Conservation (phyloP, 2,888 invertebrate genomes). For the Resseliella maxima region DNA sequence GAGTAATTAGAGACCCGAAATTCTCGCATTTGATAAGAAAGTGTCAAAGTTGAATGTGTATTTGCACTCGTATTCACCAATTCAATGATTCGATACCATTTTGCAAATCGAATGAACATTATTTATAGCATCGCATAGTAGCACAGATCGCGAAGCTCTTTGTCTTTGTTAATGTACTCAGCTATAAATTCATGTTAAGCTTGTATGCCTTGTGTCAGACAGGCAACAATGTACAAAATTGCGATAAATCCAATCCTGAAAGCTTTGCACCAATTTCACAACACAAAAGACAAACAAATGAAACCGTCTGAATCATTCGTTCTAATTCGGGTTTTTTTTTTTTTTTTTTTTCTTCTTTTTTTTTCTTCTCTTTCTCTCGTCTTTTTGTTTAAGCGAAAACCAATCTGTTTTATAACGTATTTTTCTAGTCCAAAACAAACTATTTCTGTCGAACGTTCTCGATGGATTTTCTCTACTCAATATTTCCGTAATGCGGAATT, state of each 20-base stretch:
- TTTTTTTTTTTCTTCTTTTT: not conserved
- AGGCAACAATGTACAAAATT: too few species aligned
- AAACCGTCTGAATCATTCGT: not conserved
- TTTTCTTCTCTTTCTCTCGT: not conserved
- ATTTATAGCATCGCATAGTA: not conserved
- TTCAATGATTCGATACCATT: not conserved
- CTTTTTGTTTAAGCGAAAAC: not conserved
- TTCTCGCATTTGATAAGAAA: not conserved
- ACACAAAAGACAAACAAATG: constrained; percentile 8
- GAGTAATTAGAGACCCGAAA: not conserved
- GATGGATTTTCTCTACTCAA: not conserved
- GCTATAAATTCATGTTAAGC: constrained; percentile 31
- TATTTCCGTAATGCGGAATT: constrained; percentile 15
- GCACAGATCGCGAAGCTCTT: not conserved
- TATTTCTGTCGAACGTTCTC: not conserved
- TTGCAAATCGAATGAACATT: not conserved
- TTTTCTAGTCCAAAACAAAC: not conserved
- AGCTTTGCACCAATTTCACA: not conserved
- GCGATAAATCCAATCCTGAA: too few species aligned
- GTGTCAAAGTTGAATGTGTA: not conserved
- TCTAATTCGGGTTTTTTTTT: too few species aligned
- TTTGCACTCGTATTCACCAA: not conserved
- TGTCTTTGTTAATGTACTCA: not conserved
- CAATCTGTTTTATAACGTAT: not conserved
- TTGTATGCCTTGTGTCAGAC: too few species aligned